phyloP scores from a whole-genome alignment of 2,888 invertebrate genomes.

The Dendrolimus houi region DNA sequence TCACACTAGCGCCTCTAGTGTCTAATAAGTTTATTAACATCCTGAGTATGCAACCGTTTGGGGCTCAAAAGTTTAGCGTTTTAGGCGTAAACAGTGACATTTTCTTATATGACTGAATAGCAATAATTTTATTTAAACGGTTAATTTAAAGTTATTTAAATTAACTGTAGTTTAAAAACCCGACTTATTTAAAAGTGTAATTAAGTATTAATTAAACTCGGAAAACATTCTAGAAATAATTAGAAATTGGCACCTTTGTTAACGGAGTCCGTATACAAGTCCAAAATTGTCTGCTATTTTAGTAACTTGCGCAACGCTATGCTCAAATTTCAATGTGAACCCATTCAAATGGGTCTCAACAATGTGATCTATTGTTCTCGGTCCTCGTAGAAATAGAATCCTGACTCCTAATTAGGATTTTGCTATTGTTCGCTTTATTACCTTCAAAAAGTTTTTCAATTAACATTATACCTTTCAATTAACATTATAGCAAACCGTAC shows the following conservation, averaged over 20 bases:
- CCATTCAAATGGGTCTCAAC: not conserved
- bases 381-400: not conserved
- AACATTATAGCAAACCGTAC: no score
- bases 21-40: no score
- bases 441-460: conserved; percentile 4
- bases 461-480: conserved; percentile 7
- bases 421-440: not conserved
- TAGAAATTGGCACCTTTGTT: not conserved
- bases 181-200: no score
- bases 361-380: not conserved
- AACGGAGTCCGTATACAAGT: not conserved
- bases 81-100: no score
- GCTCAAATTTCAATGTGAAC: not conserved
- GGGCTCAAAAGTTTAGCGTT: no score
- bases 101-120: no score
- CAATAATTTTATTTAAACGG: no score
- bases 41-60: no score
- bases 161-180: no score
- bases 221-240: not conserved
- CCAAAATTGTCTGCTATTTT: not conserved
- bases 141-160: no score
- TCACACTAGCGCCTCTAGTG: no score
- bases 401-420: not conserved
- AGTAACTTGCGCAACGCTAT: not conserved
- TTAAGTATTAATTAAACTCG: not conserved